Percentiles rank a stretch among this genome's conserved stretches.
These are phyloP conservation scores for Junonia oenone DNA, from an alignment of 2,888 invertebrate genomes.

Conservation along the genomic window DNA sequence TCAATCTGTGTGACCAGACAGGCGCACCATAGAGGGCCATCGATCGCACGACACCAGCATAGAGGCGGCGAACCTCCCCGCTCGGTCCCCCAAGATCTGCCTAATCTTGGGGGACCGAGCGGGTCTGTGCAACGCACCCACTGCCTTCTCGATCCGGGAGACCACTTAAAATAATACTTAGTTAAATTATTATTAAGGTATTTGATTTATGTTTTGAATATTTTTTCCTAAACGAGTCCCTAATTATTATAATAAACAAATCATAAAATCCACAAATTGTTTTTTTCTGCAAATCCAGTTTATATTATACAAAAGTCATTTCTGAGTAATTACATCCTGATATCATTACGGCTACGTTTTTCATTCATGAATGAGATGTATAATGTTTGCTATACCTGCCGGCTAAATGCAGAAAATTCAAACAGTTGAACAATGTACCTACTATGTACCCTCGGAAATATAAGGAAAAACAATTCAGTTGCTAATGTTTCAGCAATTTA, in stretches of 20 bases:
- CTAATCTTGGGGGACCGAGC: too few species aligned
- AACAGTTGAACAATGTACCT: constrained; percentile 48
- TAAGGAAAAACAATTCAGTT: background rate
- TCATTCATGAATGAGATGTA: constrained; percentile 37
- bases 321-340: constrained; percentile 37
- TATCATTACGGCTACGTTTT: constrained; percentile 43
- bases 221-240: background rate
- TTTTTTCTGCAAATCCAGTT: background rate
- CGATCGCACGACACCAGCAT: too few species aligned
- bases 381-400: constrained; percentile 45
- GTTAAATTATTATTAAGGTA: too few species aligned
- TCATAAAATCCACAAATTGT: background rate
- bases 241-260: background rate
- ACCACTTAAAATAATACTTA: too few species aligned
- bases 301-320: constrained; percentile 16
- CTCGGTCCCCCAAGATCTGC: too few species aligned
- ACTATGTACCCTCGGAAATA: background rate
- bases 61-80: too few species aligned
- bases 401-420: constrained; percentile 42
- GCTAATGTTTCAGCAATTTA: background rate
- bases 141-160: too few species aligned
- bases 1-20: too few species aligned
- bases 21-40: too few species aligned
- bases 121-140: too few species aligned
- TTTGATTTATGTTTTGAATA: background rate